Base-by-base conservation (phyloP, 2,888 invertebrate genomes). In the Idaea aversata region DNA sequence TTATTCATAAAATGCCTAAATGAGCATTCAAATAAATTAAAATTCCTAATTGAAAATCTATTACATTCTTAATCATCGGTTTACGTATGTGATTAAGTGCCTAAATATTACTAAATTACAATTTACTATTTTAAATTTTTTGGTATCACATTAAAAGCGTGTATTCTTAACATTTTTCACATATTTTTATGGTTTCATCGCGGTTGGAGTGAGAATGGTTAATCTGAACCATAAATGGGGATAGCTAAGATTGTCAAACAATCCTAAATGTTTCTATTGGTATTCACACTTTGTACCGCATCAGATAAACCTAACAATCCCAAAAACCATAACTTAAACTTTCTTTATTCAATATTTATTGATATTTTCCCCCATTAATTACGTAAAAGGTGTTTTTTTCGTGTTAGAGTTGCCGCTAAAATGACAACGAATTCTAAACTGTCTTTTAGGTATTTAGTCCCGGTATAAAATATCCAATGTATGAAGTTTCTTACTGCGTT, bases 341-440 rank as follows among this genome's bases (percentile, higher is more conserved):
- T 67, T 68, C 70, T 66, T 65, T 68, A 69, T 62, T 34, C 63
- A 25, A 63, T 67, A 61, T 67, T 71, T 70, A 67, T 67, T 65
- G 35, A 59, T 62, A 61, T 68, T 61, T 67, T 65, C 72, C 63
- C 59, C 70, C 65, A 64, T 74, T 73, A 78, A 77, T 77, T 81
- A 77, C 77, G 74, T 63, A 73, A 75, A 72, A 75, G 68, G 70
- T 64, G 73, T 70, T 60, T 63, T 65, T 67, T 66, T 67, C 76
- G 82, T 79, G 84, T 81, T 77, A 77, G 70, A 70, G 68, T 75
- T 66, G 79, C 83, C 85, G 85, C 86, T 67, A 67, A 58, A 65
- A 47, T 70, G 69, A 68, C 70, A 63, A 60, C 35, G 59, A 65
- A 66, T 13, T 57, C 62, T 35, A 16, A 62, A 64, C 60, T 61